Evolutionary conservation across 2,113 vertebrate species (phyloP), one percentile per base, ranked within the genome.

Genomic region (Psittacus erithacus): DNA sequence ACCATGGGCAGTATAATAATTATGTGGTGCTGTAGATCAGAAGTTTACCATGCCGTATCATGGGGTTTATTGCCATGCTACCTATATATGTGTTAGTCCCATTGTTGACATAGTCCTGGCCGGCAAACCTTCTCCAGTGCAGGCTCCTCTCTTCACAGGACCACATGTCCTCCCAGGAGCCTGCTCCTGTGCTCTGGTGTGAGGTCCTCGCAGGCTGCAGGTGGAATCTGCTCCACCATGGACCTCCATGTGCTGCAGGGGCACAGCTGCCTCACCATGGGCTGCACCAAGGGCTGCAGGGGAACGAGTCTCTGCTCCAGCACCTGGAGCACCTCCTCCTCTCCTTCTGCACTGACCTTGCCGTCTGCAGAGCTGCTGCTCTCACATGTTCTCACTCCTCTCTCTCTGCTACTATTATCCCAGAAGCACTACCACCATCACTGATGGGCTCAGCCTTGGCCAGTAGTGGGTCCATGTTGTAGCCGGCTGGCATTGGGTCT

Each of bases 401-500:
- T 55, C 16, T 77, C 20, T 35, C 33, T 65, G 39, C 27, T 41
- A 4, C 20, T 70, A 23, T 25, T n/a, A 28, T 24, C 11, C 16
- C 29, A 52, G 75, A 64, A 25, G 13, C 13, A 28, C 35, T 55
- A 16, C n/a, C 31, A 20, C 12, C 6, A 5, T 8, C 6, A 3
- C 14, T 70, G 59, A 31, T 19, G 23, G 70, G 46, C n/a, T 73
- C 3, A 1, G 50, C 65, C 35, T 78, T 5, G 6, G 15, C 0
- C 1, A 59, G 33, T 0, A 0, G 3, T 4, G 8, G 12, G 7
- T 57, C 33, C 3, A 1, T 17, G 17, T n/a, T 17, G 43, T 29
- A 81, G 38, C 28, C 2, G 4, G 24, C 29, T 35, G 33, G 10
- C 2, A 44, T 23, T 44, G 35, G 19, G 19, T 67, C 33, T 63